A percentile compares a stretch with the other conserved stretches of the same genome.
Evolutionary conservation across 2,888 invertebrate genomes (phyloP).

Genomic region (Platycheirus rosarum): DNA sequence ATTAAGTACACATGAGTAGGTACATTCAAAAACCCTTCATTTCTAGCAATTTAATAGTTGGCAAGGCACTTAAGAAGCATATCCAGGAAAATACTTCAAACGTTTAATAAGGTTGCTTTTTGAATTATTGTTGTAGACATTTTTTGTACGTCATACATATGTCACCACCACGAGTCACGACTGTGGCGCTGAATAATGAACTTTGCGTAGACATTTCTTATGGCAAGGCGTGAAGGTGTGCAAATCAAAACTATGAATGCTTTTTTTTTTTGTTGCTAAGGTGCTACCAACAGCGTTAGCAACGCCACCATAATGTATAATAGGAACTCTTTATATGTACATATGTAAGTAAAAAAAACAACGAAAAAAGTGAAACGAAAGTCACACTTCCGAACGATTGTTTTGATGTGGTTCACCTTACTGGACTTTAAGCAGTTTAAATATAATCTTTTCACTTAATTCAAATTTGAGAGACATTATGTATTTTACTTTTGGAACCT

Average conservation of each 20-base stretch:
- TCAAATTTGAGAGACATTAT: slow-evolving; percentile 27
- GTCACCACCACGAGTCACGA: no score
- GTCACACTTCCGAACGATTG: slow-evolving; percentile 38
- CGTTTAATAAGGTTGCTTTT: no score
- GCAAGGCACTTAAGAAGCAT: no score
- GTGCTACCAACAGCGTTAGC: background rate
- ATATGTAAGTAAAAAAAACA: background rate
- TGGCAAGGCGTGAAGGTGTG: background rate
- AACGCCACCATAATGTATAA: slow-evolving; percentile 1
- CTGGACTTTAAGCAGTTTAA: slow-evolving; percentile 40
- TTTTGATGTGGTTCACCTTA: slow-evolving; percentile 47
- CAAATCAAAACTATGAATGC: slow-evolving; percentile 10
- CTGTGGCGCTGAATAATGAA: slow-evolving; percentile 2
- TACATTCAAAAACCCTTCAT: background rate
- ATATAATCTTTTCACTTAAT: slow-evolving; percentile 41
- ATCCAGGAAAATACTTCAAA: no score
- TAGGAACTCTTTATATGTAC: no score
- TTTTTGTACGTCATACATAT: slow-evolving; percentile 15
- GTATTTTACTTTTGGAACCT: no score
- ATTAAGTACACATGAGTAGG: no score
- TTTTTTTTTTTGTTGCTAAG: slow-evolving; percentile 23
- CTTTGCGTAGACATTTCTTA: background rate
- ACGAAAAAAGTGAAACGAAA: background rate
- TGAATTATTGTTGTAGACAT: no score
- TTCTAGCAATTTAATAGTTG: no score